phyloP scores from a whole-genome alignment of 1,140 invertebrate species.

The Bombus picipes region DNA sequence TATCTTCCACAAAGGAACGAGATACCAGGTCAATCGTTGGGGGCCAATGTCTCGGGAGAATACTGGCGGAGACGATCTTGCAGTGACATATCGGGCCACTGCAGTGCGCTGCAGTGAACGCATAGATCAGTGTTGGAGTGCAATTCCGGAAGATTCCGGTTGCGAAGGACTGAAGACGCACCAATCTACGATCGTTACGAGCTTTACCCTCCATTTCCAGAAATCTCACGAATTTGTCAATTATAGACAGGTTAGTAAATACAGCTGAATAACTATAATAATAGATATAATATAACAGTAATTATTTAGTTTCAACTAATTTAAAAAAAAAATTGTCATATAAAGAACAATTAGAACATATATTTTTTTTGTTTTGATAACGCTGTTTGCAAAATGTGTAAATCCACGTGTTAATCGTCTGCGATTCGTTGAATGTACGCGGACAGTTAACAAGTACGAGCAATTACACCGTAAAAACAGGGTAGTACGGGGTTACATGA shows the following conservation, averaged over 20 bases:
- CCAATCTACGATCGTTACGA: conserved; percentile 36
- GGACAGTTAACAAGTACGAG: neutral
- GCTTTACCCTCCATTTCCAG: neutral
- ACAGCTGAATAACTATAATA: neutral
- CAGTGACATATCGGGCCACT: conserved; percentile 61
- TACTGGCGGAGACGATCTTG: conserved; percentile 50
- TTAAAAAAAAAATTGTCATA: neutral
- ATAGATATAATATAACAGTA: too few relatives aligned
- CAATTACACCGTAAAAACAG: conserved; percentile 9
- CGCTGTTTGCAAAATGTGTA: neutral
- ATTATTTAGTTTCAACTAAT: neutral
- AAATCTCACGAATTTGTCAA: conserved; percentile 5
- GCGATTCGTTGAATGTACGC: neutral
- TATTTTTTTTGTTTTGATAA: neutral
- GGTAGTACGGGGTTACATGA: neutral
- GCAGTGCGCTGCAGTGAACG: conserved; percentile 59
- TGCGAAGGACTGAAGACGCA: conserved; percentile 26
- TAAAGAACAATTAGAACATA: neutral
- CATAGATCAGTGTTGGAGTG: conserved; percentile 48
- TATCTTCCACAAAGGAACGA: conserved; percentile 42
- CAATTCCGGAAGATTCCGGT: conserved; percentile 56
- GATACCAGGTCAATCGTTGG: conserved; percentile 55
- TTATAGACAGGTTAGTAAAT: neutral
- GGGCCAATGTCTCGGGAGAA: conserved; percentile 59
- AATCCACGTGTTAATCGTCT: neutral